A percentile compares a stretch with the other conserved stretches of the same genome.
phyloP scores from a whole-genome alignment of 2,888 invertebrate genomes.

The Euproctis similis region DNA sequence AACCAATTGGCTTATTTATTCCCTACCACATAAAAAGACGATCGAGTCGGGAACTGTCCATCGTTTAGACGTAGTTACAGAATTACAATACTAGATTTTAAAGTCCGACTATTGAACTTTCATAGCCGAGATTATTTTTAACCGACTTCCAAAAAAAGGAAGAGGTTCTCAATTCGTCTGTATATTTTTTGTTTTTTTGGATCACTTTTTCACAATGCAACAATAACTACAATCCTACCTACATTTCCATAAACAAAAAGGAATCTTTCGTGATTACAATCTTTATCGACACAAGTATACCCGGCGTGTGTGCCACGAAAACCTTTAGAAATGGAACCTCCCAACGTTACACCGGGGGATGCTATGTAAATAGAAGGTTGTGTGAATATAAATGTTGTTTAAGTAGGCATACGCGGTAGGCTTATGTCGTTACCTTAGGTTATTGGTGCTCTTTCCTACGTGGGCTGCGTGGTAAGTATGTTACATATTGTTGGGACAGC shows the following conservation, averaged over 20 bases:
- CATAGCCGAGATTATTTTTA: no score
- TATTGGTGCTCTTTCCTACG: conserved; percentile 27
- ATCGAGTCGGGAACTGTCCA: no score
- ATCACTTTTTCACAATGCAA: no score
- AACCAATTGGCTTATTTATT: no score
- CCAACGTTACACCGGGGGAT: conserved; percentile 52
- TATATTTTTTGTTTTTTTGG: no score
- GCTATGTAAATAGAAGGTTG: conserved; percentile 69
- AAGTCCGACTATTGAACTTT: no score
- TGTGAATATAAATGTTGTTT: conserved; percentile 72
- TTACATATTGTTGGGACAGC: conserved; percentile 2
- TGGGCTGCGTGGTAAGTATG: conserved; percentile 8
- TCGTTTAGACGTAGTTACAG: no score
- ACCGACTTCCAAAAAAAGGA: no score
- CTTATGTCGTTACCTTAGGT: conserved; percentile 29
- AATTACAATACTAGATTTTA: no score
- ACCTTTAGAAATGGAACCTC: conserved; percentile 42
- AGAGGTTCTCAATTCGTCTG: no score
- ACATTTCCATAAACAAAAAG: conserved; percentile 4
- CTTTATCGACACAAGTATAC: conserved; percentile 27
- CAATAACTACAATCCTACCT: no score
- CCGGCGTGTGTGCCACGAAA: conserved; percentile 29
- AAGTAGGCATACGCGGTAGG: conserved; percentile 54
- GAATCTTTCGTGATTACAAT: conserved; percentile 23
- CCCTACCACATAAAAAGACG: no score